phyloP scores from a whole-genome alignment of 1,140 invertebrate species.

The Neoseiulus cucumeris region DNA sequence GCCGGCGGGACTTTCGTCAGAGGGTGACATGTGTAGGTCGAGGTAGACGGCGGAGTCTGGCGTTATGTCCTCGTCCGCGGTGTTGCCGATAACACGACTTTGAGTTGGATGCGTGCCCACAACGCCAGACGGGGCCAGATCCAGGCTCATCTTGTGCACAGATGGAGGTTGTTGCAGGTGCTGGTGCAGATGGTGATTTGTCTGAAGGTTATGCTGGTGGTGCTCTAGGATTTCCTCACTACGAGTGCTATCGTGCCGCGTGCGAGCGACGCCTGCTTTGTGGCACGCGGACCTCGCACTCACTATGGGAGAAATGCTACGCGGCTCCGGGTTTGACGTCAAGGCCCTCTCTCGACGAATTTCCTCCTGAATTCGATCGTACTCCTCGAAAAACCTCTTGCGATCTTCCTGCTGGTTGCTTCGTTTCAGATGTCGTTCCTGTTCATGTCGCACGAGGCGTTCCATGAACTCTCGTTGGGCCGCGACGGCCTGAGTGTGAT shows the following conservation, averaged over 20 bases:
- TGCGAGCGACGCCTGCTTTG: constrained; percentile 8
- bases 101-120: background rate
- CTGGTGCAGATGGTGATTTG: background rate
- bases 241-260: background rate
- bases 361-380: constrained; percentile 3
- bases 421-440: background rate
- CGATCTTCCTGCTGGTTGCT: constrained; percentile 1
- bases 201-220: background rate
- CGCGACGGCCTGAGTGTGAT: constrained; percentile 13
- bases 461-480: constrained; percentile 8
- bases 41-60: constrained; percentile 21
- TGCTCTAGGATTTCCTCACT: background rate
- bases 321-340: background rate
- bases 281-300: constrained; percentile 13
- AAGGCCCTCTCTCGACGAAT: background rate
- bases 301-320: constrained; percentile 17
- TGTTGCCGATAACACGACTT: constrained; percentile 1
- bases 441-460: background rate
- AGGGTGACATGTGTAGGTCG: constrained; percentile 17
- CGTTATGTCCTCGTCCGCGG: constrained; percentile 19
- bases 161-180: background rate
- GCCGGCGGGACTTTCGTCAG: background rate
- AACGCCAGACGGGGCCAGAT: constrained; percentile 13
- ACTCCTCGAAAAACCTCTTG: background rate
- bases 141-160: constrained; percentile 15